A percentile compares a stretch with the other conserved stretches of the same genome.
phyloP scores from a whole-genome alignment of 2,113 vertebrate genomes.

The Rhizomys pruinosus region DNA sequence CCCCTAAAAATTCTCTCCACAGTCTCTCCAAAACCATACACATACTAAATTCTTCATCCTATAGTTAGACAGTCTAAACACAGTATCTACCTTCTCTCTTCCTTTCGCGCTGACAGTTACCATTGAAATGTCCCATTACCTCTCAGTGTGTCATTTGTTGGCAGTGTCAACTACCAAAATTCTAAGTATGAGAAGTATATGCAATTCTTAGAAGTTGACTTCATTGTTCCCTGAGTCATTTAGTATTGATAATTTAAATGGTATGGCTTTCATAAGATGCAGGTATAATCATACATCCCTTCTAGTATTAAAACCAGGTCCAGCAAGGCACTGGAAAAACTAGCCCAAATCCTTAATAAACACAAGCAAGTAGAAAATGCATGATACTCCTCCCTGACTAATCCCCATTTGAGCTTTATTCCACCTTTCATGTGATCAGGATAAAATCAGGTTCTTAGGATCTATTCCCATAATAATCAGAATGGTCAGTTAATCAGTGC shows the following conservation, averaged over 20 bases:
- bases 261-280: background rate
- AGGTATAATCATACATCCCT: background rate
- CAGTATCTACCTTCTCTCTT: background rate
- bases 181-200: background rate
- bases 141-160: background rate
- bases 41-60: background rate
- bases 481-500: background rate
- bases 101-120: background rate
- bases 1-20: background rate
- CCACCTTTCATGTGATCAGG: background rate
- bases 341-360: background rate
- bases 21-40: background rate
- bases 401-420: background rate
- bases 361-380: background rate
- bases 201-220: background rate
- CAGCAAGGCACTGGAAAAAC: background rate
- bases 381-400: background rate
- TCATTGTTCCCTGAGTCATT: background rate
- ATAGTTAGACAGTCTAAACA: background rate
- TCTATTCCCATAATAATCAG: background rate
- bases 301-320: conserved; percentile 7
- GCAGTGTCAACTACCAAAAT: background rate
- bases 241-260: conserved; percentile 25
- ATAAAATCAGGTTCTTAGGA: background rate
- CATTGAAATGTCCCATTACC: background rate